Percentiles rank a stretch among this genome's conserved stretches.
These are phyloP conservation scores for Pelusios castaneus DNA, from an alignment of 2,113 vertebrate species.

Conservation along the genomic window DNA sequence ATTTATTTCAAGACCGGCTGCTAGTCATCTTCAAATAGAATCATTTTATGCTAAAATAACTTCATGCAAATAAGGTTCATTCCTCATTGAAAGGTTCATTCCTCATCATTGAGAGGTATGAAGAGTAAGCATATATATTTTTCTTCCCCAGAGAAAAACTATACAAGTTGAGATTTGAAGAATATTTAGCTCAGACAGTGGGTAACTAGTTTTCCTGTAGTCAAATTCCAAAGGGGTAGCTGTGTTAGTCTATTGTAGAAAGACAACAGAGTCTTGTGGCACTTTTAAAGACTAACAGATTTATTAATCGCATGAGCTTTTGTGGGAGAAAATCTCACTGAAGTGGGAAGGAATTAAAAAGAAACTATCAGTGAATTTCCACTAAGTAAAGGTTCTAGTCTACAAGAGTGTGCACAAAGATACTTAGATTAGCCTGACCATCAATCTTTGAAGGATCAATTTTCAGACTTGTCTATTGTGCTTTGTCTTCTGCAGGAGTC, in stretches of 20 bases:
- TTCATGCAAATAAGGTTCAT: slow-evolving; percentile 16
- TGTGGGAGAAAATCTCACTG: no score
- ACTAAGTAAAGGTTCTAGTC: background rate
- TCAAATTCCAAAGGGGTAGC: no score
- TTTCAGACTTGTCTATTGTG: background rate
- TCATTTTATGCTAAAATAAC: slow-evolving; percentile 51
- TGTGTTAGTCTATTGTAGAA: no score
- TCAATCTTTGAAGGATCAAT: background rate
- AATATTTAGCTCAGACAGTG: background rate
- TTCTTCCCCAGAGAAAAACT: background rate
- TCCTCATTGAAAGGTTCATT: background rate
- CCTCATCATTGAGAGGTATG: background rate
- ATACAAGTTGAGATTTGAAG: background rate
- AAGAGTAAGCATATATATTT: background rate
- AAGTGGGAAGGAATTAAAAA: background rate
- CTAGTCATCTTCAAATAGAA: slow-evolving; percentile 19
- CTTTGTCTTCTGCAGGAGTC: background rate
- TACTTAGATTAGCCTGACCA: background rate
- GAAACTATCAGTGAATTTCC: background rate
- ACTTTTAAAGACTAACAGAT: no score
- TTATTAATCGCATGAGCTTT: no score
- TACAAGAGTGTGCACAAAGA: background rate
- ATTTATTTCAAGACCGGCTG: background rate
- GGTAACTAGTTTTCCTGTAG: background rate
- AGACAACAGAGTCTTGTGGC: no score